These are phyloP conservation scores for Apis florea DNA, from an alignment of 1,140 invertebrate species.

Conservation along the genomic window DNA sequence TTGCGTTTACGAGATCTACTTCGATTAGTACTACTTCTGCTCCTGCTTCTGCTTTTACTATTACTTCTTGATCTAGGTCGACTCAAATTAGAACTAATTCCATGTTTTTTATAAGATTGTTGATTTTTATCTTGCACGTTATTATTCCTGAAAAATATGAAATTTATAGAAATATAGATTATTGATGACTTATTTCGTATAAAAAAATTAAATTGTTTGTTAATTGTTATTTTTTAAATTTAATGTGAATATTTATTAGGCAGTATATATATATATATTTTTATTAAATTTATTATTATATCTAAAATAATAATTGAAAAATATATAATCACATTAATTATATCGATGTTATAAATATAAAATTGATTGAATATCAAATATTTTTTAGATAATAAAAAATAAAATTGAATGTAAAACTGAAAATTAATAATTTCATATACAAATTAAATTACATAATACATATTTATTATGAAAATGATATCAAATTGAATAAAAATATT, in stretches of 20 bases:
- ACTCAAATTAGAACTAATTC: conserved; percentile 54
- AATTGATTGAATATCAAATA: no score
- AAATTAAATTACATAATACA: no score
- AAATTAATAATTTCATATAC: no score
- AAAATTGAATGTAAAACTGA: no score
- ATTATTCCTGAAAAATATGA: conserved; percentile 51
- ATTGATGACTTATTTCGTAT: background rate
- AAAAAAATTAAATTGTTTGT: background rate
- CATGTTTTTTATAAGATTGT: conserved; percentile 54
- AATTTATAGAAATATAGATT: background rate
- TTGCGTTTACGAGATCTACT: conserved; percentile 59
- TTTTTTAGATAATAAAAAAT: no score
- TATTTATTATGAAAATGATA: no score
- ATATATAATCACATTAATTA: no score
- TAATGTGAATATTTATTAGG: no score
- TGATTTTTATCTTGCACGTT: conserved; percentile 38
- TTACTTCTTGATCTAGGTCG: conserved; percentile 79
- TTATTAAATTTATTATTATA: no score
- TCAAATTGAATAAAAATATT: background rate
- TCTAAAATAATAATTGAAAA: no score
- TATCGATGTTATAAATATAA: no score
- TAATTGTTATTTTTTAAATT: conserved; percentile 8
- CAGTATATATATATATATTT: no score
- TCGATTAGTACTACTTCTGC: conserved; percentile 70
- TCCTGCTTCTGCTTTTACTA: conserved; percentile 69